Evolutionary conservation across 1,140 invertebrate species (phyloP).

Genomic region (Stratiolaelaps scimitus): DNA sequence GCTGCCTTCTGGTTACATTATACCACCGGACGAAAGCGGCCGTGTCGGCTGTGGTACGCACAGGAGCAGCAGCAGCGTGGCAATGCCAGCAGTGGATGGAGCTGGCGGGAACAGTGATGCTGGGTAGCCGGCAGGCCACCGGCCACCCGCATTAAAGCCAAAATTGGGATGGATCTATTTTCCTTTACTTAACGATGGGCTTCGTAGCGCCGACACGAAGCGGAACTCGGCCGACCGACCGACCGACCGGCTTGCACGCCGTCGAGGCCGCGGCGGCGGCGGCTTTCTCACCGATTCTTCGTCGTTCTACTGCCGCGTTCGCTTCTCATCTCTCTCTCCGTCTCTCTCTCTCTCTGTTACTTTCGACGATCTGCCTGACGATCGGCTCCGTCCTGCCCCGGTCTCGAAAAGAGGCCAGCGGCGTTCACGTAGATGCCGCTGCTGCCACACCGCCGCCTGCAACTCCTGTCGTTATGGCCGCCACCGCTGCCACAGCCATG

Average conservation of each 20-base stretch:
- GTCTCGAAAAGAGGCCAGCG: neutral
- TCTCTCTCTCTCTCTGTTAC: neutral
- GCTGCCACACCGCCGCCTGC: no score
- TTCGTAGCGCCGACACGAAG: neutral
- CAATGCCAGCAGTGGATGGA: slow-evolving; percentile 3
- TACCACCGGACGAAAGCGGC: neutral
- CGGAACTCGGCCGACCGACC: slow-evolving; percentile 4
- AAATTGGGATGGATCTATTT: slow-evolving; percentile 23
- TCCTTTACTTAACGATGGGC: slow-evolving; percentile 16
- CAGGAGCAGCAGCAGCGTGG: neutral
- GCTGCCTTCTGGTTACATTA: no score
- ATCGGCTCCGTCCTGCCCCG: neutral
- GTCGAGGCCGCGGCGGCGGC: neutral
- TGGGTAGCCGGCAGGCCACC: neutral
- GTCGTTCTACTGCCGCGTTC: neutral
- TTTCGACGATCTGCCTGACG: slow-evolving; percentile 2
- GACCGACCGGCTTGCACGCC: neutral
- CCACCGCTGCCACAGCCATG: no score
- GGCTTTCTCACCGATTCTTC: neutral
- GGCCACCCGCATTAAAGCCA: neutral
- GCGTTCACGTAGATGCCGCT: neutral
- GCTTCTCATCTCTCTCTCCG: neutral
- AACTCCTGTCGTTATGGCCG: no score
- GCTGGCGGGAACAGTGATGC: neutral
- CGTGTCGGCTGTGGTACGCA: neutral